Evolutionary conservation across 2,888 invertebrate genomes (phyloP).

Genomic region (Andrena bucephala): DNA sequence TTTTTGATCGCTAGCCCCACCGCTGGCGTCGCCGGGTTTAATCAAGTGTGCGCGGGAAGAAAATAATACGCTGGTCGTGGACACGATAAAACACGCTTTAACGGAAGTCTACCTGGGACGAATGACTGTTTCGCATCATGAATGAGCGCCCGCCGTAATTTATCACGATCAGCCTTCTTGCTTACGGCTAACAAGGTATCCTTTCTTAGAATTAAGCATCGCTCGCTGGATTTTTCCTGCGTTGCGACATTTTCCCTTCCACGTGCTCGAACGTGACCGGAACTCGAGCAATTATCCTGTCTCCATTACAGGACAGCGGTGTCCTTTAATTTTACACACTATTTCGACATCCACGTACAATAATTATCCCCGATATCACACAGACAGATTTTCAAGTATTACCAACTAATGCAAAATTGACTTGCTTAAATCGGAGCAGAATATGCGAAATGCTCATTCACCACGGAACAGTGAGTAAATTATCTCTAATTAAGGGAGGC

Average conservation of each 20-base stretch:
- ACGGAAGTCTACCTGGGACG: constrained; percentile 40
- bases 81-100: constrained; percentile 27
- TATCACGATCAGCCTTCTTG: constrained; percentile 25
- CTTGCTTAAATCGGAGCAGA: neutral
- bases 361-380: too few species aligned
- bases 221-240: neutral
- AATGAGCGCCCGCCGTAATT: constrained; percentile 43
- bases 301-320: too few species aligned
- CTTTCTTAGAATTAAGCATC: constrained; percentile 17
- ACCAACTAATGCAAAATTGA: too few species aligned
- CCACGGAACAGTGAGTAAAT: constrained; percentile 10
- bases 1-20: constrained; percentile 64
- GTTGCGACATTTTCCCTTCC: neutral
- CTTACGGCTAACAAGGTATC: constrained; percentile 14
- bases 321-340: too few species aligned
- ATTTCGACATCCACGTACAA: too few species aligned
- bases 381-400: too few species aligned
- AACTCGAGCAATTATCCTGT: neutral
- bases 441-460: neutral
- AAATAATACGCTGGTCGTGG: constrained; percentile 40
- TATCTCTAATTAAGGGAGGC: neutral
- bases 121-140: constrained; percentile 26
- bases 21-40: constrained; percentile 37
- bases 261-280: neutral
- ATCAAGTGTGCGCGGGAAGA: constrained; percentile 53